Conservation (phyloP, 2,797 vertebrate species). For the Babyrousa celebensis region DNA sequence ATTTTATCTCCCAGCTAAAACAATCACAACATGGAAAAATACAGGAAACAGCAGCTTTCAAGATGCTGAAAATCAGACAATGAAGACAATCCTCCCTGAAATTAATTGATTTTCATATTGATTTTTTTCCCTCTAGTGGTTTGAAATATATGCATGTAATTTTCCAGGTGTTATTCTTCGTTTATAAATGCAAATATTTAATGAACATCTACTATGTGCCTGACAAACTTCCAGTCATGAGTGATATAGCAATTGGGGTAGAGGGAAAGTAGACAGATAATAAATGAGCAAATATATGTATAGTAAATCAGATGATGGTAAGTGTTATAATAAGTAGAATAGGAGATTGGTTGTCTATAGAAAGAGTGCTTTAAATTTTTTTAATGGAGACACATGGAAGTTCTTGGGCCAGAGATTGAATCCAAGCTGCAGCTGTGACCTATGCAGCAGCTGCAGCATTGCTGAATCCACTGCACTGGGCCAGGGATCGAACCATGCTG, state of each 20-base stretch:
- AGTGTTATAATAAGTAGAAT: not conserved
- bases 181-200: not conserved
- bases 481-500: too few relatives aligned
- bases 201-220: not conserved
- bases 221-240: not conserved
- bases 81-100: not conserved
- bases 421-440: too few relatives aligned
- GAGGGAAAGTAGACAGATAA: not conserved
- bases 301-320: not conserved
- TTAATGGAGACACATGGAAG: too few relatives aligned
- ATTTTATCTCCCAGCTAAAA: constrained; percentile 12
- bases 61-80: not conserved
- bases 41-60: constrained; percentile 9
- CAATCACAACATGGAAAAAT: constrained; percentile 46
- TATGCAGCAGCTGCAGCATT: too few relatives aligned
- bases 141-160: not conserved
- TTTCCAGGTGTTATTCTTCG: constrained; percentile 16
- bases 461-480: too few relatives aligned
- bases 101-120: not conserved
- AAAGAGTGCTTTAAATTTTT: not conserved
- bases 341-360: not conserved
- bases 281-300: not conserved
- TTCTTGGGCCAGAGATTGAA: too few relatives aligned
- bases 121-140: not conserved
- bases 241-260: not conserved